phyloP scores from a whole-genome alignment of 2,888 invertebrate species.

The Scrobipalpa costella region DNA sequence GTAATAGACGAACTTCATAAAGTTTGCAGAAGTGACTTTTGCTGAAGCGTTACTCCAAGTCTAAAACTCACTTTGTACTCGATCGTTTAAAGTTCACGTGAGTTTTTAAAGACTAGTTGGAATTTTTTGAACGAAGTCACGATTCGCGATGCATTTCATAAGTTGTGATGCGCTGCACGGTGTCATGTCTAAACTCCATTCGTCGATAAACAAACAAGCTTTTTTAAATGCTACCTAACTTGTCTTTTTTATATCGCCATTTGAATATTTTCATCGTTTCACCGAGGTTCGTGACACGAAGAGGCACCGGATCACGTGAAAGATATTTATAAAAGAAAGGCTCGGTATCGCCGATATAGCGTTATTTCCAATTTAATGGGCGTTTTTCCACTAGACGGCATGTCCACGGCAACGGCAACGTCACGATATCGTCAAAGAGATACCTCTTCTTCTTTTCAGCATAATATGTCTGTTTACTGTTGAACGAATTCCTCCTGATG shows the following conservation, averaged over 20 bases:
- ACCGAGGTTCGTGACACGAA: constrained; percentile 77
- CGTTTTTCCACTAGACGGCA: too few relatives aligned
- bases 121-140: not conserved
- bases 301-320: constrained; percentile 79
- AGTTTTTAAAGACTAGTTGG: constrained; percentile 4
- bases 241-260: constrained; percentile 81
- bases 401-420: too few relatives aligned
- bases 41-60: not conserved
- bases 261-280: constrained; percentile 80
- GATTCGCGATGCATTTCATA: constrained; percentile 55
- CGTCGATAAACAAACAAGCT: constrained; percentile 79
- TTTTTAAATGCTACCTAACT: constrained; percentile 81
- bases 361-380: constrained; percentile 81
- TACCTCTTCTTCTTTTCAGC: too few relatives aligned
- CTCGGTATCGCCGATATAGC: constrained; percentile 76
- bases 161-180: constrained; percentile 46
- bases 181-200: constrained; percentile 77
- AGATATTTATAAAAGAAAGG: constrained; percentile 80
- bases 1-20: constrained; percentile 21
- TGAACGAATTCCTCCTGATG: too few relatives aligned
- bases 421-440: too few relatives aligned
- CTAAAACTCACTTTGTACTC: not conserved
- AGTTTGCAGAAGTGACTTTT: constrained; percentile 20
- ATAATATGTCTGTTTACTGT: too few relatives aligned
- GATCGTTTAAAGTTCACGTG: not conserved